Conservation (phyloP, 2,797 vertebrate species). For the Champsocephalus gunnari region DNA sequence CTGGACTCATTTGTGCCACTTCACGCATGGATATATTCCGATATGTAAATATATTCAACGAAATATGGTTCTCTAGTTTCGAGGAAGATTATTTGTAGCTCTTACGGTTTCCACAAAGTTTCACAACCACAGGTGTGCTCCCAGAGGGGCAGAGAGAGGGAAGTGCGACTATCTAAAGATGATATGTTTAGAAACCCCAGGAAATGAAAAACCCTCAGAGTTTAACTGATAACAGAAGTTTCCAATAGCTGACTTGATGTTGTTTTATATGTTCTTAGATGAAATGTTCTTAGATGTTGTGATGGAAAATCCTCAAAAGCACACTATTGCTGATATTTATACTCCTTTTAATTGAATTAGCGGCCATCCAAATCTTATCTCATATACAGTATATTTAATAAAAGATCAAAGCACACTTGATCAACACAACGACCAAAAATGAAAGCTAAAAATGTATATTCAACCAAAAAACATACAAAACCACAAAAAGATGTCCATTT, state of each 20-base stretch:
- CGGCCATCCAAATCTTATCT: no score
- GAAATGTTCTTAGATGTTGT: background rate
- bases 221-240: constrained; percentile 31
- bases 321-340: background rate
- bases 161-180: constrained; percentile 22
- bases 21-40: background rate
- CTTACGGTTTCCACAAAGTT: constrained; percentile 35
- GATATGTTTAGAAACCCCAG: constrained; percentile 28
- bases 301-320: constrained; percentile 10
- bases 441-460: background rate
- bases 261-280: constrained; percentile 13
- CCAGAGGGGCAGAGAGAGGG: constrained; percentile 4
- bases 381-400: background rate
- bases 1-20: background rate
- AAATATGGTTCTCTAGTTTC: constrained; percentile 2
- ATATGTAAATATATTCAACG: constrained; percentile 16
- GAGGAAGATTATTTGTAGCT: constrained; percentile 32
- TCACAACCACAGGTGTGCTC: constrained; percentile 42
- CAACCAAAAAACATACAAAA: background rate
- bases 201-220: constrained; percentile 21
- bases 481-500: background rate
- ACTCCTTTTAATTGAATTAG: background rate
- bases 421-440: background rate
- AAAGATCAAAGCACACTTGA: background rate
- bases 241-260: background rate